Evolutionary conservation across 2,888 invertebrate species (phyloP).

Genomic region (Diadromus collaris): DNA sequence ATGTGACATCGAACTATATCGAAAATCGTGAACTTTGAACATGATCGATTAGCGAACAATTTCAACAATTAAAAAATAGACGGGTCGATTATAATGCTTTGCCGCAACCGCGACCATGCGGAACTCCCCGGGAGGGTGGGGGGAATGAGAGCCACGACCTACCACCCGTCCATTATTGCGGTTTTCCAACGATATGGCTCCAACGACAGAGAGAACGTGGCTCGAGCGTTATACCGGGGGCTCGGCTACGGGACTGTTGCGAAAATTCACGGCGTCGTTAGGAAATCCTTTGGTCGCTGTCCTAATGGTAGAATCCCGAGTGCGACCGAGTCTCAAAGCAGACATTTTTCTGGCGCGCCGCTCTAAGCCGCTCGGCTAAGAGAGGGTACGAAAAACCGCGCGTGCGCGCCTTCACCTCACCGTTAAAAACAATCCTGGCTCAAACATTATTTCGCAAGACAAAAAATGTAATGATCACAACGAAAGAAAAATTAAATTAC

Average conservation of each 20-base stretch:
- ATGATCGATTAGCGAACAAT: constrained; percentile 3
- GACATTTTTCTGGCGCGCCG: background rate
- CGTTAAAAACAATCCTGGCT: background rate
- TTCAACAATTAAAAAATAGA: constrained; percentile 8
- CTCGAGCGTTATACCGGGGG: background rate
- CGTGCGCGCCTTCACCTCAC: constrained; percentile 1
- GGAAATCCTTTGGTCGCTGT: constrained; percentile 50
- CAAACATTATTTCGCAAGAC: background rate
- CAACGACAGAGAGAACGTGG: constrained; percentile 29
- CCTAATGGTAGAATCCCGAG: constrained; percentile 52
- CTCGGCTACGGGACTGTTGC: constrained; percentile 37
- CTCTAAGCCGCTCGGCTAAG: background rate
- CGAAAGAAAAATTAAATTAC: background rate
- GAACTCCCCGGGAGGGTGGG: constrained; percentile 27
- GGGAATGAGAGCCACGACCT: constrained; percentile 22
- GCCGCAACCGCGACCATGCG: constrained; percentile 44
- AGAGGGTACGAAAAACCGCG: constrained; percentile 4
- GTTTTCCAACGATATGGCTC: constrained; percentile 32
- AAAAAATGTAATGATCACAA: background rate
- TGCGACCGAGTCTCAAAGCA: constrained; percentile 7
- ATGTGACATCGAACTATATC: no score
- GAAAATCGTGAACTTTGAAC: background rate
- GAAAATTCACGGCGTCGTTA: constrained; percentile 55
- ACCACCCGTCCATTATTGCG: constrained; percentile 42
- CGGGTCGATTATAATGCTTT: constrained; percentile 20